Percentiles rank a stretch among this genome's conserved stretches.
These are phyloP conservation scores for Protodeltote pygarga DNA, from an alignment of 2,888 invertebrate genomes.

Conservation along the genomic window DNA sequence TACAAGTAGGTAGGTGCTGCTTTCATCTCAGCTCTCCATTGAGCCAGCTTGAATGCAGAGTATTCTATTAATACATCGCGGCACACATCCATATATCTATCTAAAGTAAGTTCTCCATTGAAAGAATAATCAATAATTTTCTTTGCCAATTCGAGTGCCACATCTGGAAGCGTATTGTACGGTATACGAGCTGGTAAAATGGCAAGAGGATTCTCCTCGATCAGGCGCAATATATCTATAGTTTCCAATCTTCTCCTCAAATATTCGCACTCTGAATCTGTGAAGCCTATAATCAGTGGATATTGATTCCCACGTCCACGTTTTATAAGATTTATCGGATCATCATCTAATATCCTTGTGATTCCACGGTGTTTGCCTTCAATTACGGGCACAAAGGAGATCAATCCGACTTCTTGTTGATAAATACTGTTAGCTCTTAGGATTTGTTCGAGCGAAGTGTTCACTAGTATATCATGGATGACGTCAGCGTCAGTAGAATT, in stretches of 20 bases:
- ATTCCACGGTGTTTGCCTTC: conserved; percentile 44
- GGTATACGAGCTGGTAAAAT: conserved; percentile 40
- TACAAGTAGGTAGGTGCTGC: conserved; percentile 75
- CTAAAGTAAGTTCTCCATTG: conserved; percentile 30
- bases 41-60: conserved; percentile 50
- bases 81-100: conserved; percentile 33
- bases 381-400: conserved; percentile 50
- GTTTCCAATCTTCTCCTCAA: conserved; percentile 21
- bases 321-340: conserved; percentile 51
- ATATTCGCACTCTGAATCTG: conserved; percentile 40
- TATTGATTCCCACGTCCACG: conserved; percentile 50
- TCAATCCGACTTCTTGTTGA: conserved; percentile 38
- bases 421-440: conserved; percentile 45
- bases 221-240: conserved; percentile 21
- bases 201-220: conserved; percentile 53
- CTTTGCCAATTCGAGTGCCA: conserved; percentile 31
- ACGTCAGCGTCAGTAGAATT: conserved; percentile 48
- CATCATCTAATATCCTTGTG: conserved; percentile 51
- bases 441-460: conserved; percentile 55
- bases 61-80: conserved; percentile 47
- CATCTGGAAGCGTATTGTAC: conserved; percentile 27
- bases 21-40: conserved; percentile 35
- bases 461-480: conserved; percentile 45
- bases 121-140: conserved; percentile 44
- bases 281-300: conserved; percentile 50